Evolutionary conservation across 1,140 invertebrate genomes (phyloP), one percentile per base, ranked within the genome.

Genomic region (Centruroides sculpturatus): DNA sequence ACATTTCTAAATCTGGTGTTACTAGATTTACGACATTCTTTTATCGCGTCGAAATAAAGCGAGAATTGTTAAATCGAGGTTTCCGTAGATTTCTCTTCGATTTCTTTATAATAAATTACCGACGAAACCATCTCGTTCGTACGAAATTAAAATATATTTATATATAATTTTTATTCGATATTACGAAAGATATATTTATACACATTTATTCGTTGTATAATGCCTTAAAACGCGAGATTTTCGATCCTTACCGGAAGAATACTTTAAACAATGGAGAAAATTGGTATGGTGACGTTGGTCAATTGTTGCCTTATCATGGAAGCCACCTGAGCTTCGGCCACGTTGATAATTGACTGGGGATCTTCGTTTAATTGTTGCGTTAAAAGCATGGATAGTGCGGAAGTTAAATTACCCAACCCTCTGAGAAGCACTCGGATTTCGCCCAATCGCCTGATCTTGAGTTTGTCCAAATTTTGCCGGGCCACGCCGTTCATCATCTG

Each of bases 371-470:
- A 56, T 35, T 58, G 55, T 6, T 63, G 57, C 5, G 57, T 66
- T 10, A 67, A 6, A 34, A 67, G 46, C 68, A 69, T 67, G 41
- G 68, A 66, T n/a, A 69, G 47, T 5, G 68, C 67, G 2, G 64
- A 64, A 10, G 68, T 70, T 35, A 70, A 55, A 50, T 68, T 69
- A 47, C 69, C 69, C 11, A 70, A 50, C 3, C 69, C 69, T 3
- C 66, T 54, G 10, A 70, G 65, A 2, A 66, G 50, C 7, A 70
- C 59, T 0, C 56, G 59, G 10, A 70, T 60, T 46, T 64, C 62
- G 12, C 69, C 69, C 11, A 70, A 58, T 47, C 65, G 67, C 64
- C 67, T 68, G 10, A 70, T 66, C 51, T 65, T 66, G 3, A 70
- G 47, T 11, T 62, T 61, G 35, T 61, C 63, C 9, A 63, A 53